A percentile compares a stretch with the other conserved stretches of the same genome.
Evolutionary conservation across 1,140 invertebrate genomes (phyloP).

Genomic region (Callitettix versicolor): DNA sequence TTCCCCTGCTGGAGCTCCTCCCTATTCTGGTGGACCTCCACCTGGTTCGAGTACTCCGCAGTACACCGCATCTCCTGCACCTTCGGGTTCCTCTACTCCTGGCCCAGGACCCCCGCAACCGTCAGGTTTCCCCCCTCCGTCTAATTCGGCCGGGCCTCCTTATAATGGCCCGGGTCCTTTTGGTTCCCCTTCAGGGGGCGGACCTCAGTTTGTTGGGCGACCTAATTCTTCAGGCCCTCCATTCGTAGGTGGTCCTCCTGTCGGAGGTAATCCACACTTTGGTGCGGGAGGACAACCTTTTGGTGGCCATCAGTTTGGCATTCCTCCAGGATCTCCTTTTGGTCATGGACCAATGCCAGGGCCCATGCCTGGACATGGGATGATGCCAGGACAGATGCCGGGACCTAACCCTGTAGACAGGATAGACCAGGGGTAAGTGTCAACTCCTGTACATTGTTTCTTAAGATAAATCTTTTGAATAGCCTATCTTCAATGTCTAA

Average conservation of each 20-base stretch:
- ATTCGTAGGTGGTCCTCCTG: constrained; percentile 45
- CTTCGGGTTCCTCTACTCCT: constrained; percentile 62
- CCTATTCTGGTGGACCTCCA: constrained; percentile 52
- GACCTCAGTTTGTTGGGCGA: constrained; percentile 48
- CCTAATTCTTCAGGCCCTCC: constrained; percentile 57
- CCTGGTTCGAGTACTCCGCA: constrained; percentile 61
- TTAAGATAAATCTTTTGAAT: too few relatives aligned
- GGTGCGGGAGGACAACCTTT: constrained; percentile 50
- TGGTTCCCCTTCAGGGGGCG: constrained; percentile 51
- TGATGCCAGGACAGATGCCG: constrained; percentile 46
- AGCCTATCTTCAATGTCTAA: too few relatives aligned
- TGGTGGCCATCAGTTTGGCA: constrained; percentile 50
- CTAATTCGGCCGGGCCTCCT: constrained; percentile 46
- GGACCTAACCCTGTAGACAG: constrained; percentile 55
- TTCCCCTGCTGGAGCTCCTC: constrained; percentile 48
- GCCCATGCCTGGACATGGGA: constrained; percentile 27
- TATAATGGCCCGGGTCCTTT: constrained; percentile 57
- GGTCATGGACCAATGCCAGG: constrained; percentile 44
- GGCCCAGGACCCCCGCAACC: constrained; percentile 49
- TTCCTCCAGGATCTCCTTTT: constrained; percentile 58
- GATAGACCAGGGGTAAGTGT: constrained; percentile 59
- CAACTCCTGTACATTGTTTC: too few relatives aligned
- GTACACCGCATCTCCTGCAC: constrained; percentile 62
- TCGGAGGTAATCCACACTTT: constrained; percentile 51
- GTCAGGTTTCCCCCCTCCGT: constrained; percentile 49